phyloP scores from a whole-genome alignment of 2,888 invertebrate species.

The Urechis unicinctus region DNA sequence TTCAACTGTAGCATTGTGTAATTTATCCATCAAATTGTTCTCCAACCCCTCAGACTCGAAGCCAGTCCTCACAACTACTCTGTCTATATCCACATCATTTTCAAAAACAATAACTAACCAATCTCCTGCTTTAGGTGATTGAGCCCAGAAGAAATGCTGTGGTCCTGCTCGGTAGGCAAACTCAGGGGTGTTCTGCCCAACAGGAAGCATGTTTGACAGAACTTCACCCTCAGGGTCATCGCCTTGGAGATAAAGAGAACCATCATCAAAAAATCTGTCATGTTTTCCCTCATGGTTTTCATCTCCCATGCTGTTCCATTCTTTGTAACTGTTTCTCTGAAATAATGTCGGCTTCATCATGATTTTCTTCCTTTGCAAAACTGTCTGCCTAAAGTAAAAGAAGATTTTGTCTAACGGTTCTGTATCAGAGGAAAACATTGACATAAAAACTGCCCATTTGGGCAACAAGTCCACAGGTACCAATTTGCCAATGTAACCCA shows the following conservation, averaged over 20 bases:
- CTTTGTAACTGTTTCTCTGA: background rate
- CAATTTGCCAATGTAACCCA: background rate
- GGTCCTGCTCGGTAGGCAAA: background rate
- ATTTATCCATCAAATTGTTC: background rate
- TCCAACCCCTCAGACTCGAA: background rate
- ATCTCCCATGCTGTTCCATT: too few relatives aligned
- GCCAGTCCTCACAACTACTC: background rate
- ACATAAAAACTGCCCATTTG: background rate
- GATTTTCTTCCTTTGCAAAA: background rate
- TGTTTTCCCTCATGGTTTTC: background rate
- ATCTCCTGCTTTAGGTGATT: background rate
- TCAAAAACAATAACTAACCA: background rate
- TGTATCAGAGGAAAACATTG: background rate
- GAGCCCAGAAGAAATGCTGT: background rate
- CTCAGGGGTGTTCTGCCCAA: background rate
- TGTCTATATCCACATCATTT: background rate
- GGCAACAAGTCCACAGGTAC: background rate
- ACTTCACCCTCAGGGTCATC: background rate
- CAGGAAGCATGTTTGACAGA: conserved; percentile 18
- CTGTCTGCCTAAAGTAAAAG: background rate
- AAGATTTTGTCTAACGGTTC: background rate
- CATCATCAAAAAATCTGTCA: background rate
- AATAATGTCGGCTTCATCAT: background rate
- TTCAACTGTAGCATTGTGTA: background rate
- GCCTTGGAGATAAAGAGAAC: background rate